These are phyloP conservation scores for Cheilinus undulatus DNA, from an alignment of 2,113 vertebrate species.

Conservation along the genomic window DNA sequence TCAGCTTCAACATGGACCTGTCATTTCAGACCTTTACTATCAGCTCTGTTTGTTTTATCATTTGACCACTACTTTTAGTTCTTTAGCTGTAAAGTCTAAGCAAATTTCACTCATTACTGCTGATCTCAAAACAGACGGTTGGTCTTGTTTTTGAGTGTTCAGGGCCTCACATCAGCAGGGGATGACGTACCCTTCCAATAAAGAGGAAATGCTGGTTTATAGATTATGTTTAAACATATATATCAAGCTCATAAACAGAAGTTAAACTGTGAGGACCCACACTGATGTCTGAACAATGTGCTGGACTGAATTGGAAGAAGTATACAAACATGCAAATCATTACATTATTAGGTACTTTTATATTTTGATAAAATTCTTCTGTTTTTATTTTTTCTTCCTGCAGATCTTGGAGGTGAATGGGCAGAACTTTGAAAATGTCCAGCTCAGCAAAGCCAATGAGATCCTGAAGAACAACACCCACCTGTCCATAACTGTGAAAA, in stretches of 20 bases:
- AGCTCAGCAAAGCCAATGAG: conserved; percentile 97
- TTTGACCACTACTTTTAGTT: not conserved
- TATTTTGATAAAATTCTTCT: not conserved
- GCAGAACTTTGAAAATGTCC: conserved; percentile 99
- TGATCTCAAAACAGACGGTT: conserved; percentile 23
- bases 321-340: not conserved
- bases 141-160: conserved; percentile 5
- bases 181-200: conserved; percentile 40
- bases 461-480: conserved; percentile 99
- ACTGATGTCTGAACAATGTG: conserved; percentile 31
- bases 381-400: conserved; percentile 53
- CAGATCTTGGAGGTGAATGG: conserved; percentile 99
- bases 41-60: conserved; percentile 15
- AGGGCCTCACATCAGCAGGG: conserved; percentile 1
- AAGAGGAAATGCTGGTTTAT: conserved; percentile 31
- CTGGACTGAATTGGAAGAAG: not conserved
- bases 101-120: not conserved
- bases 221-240: conserved; percentile 45
- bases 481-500: conserved; percentile 99
- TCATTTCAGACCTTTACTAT: conserved; percentile 9
- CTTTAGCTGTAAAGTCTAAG: not conserved
- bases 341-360: not conserved
- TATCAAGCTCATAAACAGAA: conserved; percentile 18
- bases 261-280: not conserved
- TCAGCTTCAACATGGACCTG: conserved; percentile 4